Evolutionary conservation across 92 coral and sea anemone species (phyloP), one percentile per base, ranked within the genome.

Genomic region (Parazoanthus darwini): DNA sequence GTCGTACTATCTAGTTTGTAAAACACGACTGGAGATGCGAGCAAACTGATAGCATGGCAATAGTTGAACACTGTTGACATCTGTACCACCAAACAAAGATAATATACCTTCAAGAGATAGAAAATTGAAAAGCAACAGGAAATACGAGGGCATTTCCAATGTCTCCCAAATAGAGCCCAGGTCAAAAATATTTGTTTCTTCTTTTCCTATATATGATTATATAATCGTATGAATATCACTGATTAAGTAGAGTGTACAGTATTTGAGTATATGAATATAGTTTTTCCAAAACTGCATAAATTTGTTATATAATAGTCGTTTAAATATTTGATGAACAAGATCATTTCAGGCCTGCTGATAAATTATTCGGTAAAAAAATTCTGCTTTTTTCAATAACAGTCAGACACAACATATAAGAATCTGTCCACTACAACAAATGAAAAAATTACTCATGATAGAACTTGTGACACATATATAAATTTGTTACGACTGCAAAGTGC

Each of bases 301-400:
- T 79, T 33, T 48, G 48, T 71, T 68, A 68, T 83, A 83, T 39
- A 38, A 35, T 84, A 84, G 35, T 44, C 15, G 75, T 71, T 33
- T 71, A 75, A 72, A 46, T 48, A 68, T 84, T 39, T 15, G 87
- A 84, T 70, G 75, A 84, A 76, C 23, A 76, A 71, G 67, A 84
- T 76, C 54, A 39, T 44, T 71, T 84, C 87, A 84, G 87, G 63
- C 87, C 87, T 84, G 87, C 87, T 84, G 87, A 72, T 84, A 68
- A 84, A 73, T 25, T 44, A 82, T n/a, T 84, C 54, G 58, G 76
- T 46, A 73, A 43, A 71, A 84, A 84, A 74, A 18, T 6, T 70
- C 26, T 70, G 79, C 36, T 48, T 84, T 39, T 71, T 42, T 71
- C 87, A 71, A 50, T 8, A 72, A 70, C 36, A 74, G 63, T 6